Conservation (phyloP, 2,113 vertebrate genomes). For the Gulo gulo region DNA sequence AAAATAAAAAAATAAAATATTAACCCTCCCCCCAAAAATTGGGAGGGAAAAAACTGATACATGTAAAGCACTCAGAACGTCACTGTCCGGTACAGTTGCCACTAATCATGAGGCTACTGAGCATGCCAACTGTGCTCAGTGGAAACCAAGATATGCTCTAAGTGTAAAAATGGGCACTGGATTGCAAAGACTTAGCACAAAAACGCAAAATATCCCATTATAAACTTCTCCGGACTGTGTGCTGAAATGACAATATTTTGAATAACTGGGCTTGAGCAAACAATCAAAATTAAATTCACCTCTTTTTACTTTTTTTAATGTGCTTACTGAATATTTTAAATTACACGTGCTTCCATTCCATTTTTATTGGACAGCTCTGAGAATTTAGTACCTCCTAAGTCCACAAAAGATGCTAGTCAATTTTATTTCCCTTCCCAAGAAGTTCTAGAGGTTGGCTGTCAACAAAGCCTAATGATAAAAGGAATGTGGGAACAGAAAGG, state of each 20-base stretch:
- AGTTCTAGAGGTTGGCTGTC: not conserved
- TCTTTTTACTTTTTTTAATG: not conserved
- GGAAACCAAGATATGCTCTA: not conserved
- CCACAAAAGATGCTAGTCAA: not conserved
- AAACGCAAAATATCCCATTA: not conserved
- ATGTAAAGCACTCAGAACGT: not conserved
- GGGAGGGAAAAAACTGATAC: not conserved
- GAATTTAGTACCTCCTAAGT: not conserved
- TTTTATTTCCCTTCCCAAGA: not conserved
- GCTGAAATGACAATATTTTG: not conserved
- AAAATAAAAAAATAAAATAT: not conserved
- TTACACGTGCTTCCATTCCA: not conserved
- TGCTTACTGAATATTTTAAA: not conserved
- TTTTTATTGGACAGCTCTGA: conserved; percentile 2
- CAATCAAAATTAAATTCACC: not conserved
- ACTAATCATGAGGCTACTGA: not conserved
- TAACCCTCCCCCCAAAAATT: not conserved
- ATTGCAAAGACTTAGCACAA: not conserved
- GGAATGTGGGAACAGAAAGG: not conserved
- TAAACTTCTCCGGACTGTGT: not conserved
- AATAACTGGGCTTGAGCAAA: not conserved
- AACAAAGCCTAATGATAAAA: not conserved
- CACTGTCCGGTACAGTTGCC: not conserved
- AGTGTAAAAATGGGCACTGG: not conserved
- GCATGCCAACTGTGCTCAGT: not conserved